Conservation (phyloP, 2,113 vertebrate genomes). For the Channa maculata region DNA sequence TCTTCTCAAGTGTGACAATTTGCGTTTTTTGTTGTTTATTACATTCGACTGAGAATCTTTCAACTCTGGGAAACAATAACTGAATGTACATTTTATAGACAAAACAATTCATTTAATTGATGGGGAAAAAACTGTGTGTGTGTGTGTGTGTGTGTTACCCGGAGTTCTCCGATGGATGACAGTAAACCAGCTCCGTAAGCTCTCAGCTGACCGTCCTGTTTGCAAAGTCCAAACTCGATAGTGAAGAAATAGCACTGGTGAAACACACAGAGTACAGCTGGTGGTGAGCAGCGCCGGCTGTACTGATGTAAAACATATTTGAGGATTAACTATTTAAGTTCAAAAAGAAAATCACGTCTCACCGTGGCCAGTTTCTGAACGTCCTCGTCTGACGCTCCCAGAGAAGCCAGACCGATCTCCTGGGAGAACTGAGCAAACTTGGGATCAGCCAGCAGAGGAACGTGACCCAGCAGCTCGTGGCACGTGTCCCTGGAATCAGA, state of each 20-base stretch:
- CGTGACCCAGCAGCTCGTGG: constrained; percentile 96
- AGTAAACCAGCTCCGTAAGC: constrained; percentile 96
- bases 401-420: constrained; percentile 95
- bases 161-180: constrained; percentile 96
- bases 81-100: no score
- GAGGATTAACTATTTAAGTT: no score
- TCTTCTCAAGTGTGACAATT: no score
- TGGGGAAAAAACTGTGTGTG: no score
- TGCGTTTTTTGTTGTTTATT: no score
- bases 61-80: no score
- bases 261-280: constrained; percentile 6
- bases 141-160: constrained; percentile 78
- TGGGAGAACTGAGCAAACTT: constrained; percentile 99
- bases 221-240: constrained; percentile 97
- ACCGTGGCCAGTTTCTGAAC: constrained; percentile 98
- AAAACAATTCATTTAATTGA: no score
- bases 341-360: constrained; percentile 62
- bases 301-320: no score
- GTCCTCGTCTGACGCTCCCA: constrained; percentile 95
- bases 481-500: constrained; percentile 90
- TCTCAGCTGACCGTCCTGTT: constrained; percentile 96
- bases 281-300: no score
- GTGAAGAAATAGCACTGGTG: constrained; percentile 98
- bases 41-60: no score
- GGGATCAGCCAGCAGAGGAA: constrained; percentile 95